Conservation (phyloP, 2,797 vertebrate genomes). For the Gymnocypris eckloni region DNA sequence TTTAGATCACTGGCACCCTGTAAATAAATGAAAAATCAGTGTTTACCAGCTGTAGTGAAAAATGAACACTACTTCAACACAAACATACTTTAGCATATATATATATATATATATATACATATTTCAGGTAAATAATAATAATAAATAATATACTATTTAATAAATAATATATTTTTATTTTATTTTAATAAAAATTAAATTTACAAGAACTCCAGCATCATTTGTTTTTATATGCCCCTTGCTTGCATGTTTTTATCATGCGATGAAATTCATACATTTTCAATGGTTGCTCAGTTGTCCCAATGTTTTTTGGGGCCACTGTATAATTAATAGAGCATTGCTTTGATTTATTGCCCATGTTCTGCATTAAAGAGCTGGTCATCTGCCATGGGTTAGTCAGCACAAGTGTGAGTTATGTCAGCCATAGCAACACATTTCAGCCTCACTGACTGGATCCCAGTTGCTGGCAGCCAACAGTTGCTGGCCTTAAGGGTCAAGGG, state of each 20-base stretch:
- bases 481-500: slow-evolving; percentile 59
- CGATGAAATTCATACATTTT: neutral
- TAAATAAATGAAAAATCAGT: neutral
- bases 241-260: neutral
- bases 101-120: too few species aligned
- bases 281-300: neutral
- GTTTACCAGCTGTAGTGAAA: neutral
- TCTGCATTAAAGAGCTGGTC: slow-evolving; percentile 52
- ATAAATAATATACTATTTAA: too few species aligned
- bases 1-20: neutral
- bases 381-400: slow-evolving; percentile 55
- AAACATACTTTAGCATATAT: neutral
- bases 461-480: slow-evolving; percentile 68
- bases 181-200: neutral
- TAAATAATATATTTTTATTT: too few species aligned
- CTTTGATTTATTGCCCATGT: neutral
- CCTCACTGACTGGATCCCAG: slow-evolving; percentile 67
- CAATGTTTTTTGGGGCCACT: neutral
- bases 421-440: slow-evolving; percentile 42
- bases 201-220: neutral
- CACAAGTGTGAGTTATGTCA: slow-evolving; percentile 28
- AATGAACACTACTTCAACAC: neutral
- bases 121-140: too few species aligned
- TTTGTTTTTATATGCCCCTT: neutral
- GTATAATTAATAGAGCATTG: neutral